Evolutionary conservation across 2,888 invertebrate genomes (phyloP).

Genomic region (Gonocerus acuteangulatus): DNA sequence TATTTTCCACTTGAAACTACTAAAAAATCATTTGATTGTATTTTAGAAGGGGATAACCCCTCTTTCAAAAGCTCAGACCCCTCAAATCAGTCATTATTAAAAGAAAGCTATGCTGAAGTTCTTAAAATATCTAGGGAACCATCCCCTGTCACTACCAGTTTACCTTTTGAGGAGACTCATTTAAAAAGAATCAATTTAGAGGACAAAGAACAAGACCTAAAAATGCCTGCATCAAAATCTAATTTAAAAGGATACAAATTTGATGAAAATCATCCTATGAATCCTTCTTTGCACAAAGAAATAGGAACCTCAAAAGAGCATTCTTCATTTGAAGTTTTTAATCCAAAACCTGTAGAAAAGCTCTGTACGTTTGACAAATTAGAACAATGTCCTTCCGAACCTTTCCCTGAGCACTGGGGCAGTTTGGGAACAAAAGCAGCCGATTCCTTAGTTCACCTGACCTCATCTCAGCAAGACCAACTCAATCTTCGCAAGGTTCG

Average conservation of each 20-base stretch:
- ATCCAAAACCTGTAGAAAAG: too few relatives aligned
- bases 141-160: neutral
- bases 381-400: slow-evolving; percentile 1
- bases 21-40: too few relatives aligned
- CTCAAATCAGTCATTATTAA: neutral
- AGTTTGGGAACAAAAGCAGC: neutral
- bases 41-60: too few relatives aligned
- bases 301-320: too few relatives aligned
- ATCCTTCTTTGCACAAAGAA: too few relatives aligned
- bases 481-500: slow-evolving; percentile 13
- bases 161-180: too few relatives aligned
- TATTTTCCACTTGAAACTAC: too few relatives aligned
- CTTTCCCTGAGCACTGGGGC: neutral
- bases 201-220: too few relatives aligned
- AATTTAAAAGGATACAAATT: neutral
- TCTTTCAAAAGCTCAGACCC: too few relatives aligned
- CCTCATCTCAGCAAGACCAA: slow-evolving; percentile 7
- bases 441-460: neutral
- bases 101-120: slow-evolving; percentile 4
- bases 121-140: slow-evolving; percentile 14
- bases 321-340: neutral
- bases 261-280: neutral
- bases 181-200: too few relatives aligned
- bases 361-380: too few relatives aligned
- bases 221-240: too few relatives aligned